phyloP scores from a whole-genome alignment of 1,140 invertebrate species.

The Caenorhabditis remanei region DNA sequence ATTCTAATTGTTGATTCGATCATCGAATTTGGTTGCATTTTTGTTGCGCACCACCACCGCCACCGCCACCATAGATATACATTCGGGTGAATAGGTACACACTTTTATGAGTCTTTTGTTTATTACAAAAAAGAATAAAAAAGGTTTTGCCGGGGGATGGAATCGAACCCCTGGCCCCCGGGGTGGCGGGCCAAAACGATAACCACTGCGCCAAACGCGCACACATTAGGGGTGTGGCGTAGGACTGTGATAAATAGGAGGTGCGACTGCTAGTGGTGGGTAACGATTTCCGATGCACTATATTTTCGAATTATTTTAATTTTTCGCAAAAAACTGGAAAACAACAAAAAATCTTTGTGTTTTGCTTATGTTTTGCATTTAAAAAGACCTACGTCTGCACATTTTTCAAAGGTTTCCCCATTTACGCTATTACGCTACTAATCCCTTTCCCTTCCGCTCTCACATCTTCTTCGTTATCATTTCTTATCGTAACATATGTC shows the following conservation, averaged over 20 bases:
- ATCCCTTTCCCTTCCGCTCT: not conserved
- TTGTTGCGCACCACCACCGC: conserved; percentile 39
- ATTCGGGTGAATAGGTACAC: conserved; percentile 41
- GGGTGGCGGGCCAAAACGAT: too few relatives aligned
- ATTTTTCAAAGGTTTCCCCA: not conserved
- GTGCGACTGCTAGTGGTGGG: too few relatives aligned
- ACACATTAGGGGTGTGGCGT: too few relatives aligned
- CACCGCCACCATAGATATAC: conserved; percentile 32
- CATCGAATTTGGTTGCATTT: conserved; percentile 34
- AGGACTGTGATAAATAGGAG: too few relatives aligned
- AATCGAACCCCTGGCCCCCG: too few relatives aligned
- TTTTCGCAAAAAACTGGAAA: too few relatives aligned
- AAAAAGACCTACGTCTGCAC: not conserved
- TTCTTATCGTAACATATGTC: conserved; percentile 1
- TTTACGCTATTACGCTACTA: not conserved
- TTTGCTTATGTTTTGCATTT: not conserved
- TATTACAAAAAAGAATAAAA: not conserved
- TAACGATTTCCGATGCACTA: too few relatives aligned
- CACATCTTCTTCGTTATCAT: conserved; percentile 21
- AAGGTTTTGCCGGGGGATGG: too few relatives aligned
- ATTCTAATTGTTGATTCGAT: conserved; percentile 57
- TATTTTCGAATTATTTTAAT: too few relatives aligned
- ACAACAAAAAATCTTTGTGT: too few relatives aligned
- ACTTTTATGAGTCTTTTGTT: conserved; percentile 9
- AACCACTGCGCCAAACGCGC: too few relatives aligned